These are phyloP conservation scores for Drosophila aldrichi DNA, from an alignment of 2,888 invertebrate species.

Conservation along the genomic window DNA sequence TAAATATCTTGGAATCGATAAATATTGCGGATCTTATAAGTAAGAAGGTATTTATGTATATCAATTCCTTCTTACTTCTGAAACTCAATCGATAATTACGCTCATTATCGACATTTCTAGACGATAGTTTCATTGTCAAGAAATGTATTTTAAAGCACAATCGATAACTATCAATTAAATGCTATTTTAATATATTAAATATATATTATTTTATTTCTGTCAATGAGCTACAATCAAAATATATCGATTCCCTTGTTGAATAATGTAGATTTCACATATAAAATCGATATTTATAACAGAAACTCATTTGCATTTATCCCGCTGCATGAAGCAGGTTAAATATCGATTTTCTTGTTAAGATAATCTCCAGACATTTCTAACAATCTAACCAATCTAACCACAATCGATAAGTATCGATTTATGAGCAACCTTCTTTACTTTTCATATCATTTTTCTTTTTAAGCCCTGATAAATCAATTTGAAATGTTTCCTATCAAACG, in stretches of 20 bases:
- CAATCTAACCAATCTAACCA: background rate
- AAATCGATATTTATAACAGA: background rate
- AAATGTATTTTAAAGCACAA: background rate
- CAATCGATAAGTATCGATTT: slow-evolving; percentile 12
- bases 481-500: background rate
- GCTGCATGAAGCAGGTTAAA: background rate
- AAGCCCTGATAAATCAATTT: background rate
- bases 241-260: background rate
- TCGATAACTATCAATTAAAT: background rate
- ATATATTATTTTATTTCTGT: too few species aligned
- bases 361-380: background rate
- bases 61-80: too few species aligned
- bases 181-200: background rate
- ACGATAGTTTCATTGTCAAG: too few species aligned
- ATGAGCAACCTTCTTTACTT: background rate
- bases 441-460: background rate
- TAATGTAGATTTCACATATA: background rate
- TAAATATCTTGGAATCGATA: background rate
- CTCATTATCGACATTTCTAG: too few species aligned
- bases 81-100: too few species aligned
- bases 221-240: background rate
- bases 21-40: too few species aligned
- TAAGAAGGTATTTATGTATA: too few species aligned
- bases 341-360: background rate
- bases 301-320: background rate